These are phyloP conservation scores for Drosophila albomicans DNA, from an alignment of 1,140 invertebrate genomes.

Conservation along the genomic window DNA sequence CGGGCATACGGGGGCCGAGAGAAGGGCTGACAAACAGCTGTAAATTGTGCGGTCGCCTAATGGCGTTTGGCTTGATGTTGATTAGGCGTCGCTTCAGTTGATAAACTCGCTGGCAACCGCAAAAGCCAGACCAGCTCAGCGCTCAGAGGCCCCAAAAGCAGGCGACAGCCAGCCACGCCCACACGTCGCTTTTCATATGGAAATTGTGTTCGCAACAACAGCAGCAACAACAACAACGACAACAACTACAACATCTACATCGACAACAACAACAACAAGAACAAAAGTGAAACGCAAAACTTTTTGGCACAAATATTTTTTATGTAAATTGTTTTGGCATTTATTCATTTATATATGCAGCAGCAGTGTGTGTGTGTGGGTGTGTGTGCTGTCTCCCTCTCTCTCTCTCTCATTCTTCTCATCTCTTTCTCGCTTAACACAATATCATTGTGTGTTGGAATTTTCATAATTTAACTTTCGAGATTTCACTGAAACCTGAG, in stretches of 20 bases:
- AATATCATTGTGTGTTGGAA: constrained; percentile 61
- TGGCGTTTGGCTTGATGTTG: constrained; percentile 72
- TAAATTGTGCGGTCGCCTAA: constrained; percentile 78
- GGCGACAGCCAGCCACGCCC: constrained; percentile 28
- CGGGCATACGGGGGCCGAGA: neutral
- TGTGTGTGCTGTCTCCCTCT: constrained; percentile 10
- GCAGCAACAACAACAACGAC: constrained; percentile 8
- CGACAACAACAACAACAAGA: constrained; percentile 22
- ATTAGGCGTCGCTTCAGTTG: constrained; percentile 79
- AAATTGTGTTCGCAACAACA: constrained; percentile 49
- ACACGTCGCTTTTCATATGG: constrained; percentile 71
- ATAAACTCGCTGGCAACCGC: constrained; percentile 67
- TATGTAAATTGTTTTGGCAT: constrained; percentile 81
- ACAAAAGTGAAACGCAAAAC: constrained; percentile 58
- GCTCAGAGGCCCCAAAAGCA: neutral
- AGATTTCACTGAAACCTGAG: constrained; percentile 32
- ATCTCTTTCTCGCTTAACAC: constrained; percentile 5
- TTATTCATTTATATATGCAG: constrained; percentile 69
- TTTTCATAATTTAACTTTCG: constrained; percentile 80
- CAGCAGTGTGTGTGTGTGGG: constrained; percentile 21
- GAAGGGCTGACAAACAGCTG: constrained; percentile 57
- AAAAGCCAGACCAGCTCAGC: constrained; percentile 12
- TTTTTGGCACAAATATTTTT: constrained; percentile 80
- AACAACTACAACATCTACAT: constrained; percentile 15
- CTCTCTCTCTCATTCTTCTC: neutral